A percentile compares a stretch with the other conserved stretches of the same genome.
phyloP scores from a whole-genome alignment of 2,113 vertebrate genomes.

The Ceyx melanurus region DNA sequence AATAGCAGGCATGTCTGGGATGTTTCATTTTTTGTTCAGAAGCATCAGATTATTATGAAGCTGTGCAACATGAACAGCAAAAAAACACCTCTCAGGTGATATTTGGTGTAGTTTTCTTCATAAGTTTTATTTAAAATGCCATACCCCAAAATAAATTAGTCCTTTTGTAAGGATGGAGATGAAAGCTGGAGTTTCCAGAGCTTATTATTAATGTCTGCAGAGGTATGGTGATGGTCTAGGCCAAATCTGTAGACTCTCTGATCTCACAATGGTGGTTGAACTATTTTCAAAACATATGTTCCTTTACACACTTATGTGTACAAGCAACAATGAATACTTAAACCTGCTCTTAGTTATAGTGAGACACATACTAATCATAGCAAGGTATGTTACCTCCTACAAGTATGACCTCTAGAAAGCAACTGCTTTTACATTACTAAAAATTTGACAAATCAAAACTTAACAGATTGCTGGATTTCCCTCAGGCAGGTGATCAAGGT shows the following conservation, averaged over 20 bases:
- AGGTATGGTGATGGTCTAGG: background rate
- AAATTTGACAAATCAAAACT: background rate
- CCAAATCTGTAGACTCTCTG: background rate
- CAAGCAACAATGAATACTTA: background rate
- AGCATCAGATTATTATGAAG: background rate
- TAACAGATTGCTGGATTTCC: background rate
- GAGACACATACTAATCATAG: background rate
- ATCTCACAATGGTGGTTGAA: background rate
- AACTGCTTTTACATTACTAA: background rate
- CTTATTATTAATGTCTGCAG: background rate
- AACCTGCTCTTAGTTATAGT: background rate
- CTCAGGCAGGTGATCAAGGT: fast-evolving
- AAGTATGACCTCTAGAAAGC: background rate
- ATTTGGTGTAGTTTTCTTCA: background rate
- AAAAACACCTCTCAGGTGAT: background rate
- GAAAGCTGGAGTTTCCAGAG: background rate
- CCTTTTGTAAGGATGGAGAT: background rate
- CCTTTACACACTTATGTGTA: background rate
- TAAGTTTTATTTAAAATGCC: background rate
- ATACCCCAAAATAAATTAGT: background rate
- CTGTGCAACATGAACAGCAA: background rate
- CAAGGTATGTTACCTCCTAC: background rate
- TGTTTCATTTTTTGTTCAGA: background rate
- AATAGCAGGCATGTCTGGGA: background rate
- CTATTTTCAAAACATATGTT: background rate